Conservation (phyloP, 2,888 invertebrate genomes). For the Agriotes lineatus region DNA sequence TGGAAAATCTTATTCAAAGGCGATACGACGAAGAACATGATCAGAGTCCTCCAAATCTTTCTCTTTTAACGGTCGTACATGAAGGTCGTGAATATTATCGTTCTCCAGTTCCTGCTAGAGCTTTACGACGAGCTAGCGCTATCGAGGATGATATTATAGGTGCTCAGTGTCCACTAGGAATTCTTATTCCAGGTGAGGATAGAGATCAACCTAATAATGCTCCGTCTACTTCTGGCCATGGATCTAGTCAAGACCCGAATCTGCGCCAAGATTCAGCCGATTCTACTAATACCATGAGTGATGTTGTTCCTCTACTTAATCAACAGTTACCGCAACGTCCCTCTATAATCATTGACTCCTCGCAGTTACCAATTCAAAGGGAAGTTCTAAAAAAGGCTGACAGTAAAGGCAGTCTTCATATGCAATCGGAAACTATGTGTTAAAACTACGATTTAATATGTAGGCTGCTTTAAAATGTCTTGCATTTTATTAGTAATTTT, state of each 20-base stretch:
- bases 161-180: slow-evolving; percentile 41
- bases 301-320: slow-evolving; percentile 49
- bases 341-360: slow-evolving; percentile 64
- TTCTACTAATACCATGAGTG: slow-evolving; percentile 56
- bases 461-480: background rate
- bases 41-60: slow-evolving; percentile 52
- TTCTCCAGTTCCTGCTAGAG: slow-evolving; percentile 61
- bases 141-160: slow-evolving; percentile 69
- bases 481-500: background rate
- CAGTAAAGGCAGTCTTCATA: slow-evolving; percentile 64
- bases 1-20: slow-evolving; percentile 90
- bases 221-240: slow-evolving; percentile 46
- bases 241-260: slow-evolving; percentile 47
- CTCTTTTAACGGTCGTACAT: slow-evolving; percentile 61
- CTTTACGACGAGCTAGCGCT: slow-evolving; percentile 72
- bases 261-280: slow-evolving; percentile 62
- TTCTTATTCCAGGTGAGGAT: slow-evolving; percentile 14
- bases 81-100: slow-evolving; percentile 61
- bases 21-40: slow-evolving; percentile 59
- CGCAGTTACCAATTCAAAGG: slow-evolving; percentile 62
- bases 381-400: slow-evolving; percentile 60
- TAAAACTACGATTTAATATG: slow-evolving; percentile 36
- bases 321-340: slow-evolving; percentile 59
- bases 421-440: slow-evolving; percentile 67
- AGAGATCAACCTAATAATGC: background rate